Percentiles rank a stretch among this genome's conserved stretches.
Evolutionary conservation across 2,797 vertebrate genomes (phyloP).

Genomic region (Helicolenus hilgendorfi): DNA sequence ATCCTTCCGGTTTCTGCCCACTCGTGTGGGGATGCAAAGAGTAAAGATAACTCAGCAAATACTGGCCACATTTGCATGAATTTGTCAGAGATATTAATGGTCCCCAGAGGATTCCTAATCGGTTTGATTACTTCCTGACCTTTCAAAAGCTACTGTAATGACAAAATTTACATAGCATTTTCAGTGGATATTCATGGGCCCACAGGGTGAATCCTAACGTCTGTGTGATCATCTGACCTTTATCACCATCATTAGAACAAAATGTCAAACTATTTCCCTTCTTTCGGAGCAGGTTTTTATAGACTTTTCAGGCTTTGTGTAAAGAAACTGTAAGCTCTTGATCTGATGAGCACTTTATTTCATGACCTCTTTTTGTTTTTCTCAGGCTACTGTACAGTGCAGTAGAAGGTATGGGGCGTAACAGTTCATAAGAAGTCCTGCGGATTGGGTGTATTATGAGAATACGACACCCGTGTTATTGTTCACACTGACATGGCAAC

Average conservation of each 20-base stretch:
- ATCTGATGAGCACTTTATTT: neutral
- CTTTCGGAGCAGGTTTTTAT: neutral
- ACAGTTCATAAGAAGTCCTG: neutral
- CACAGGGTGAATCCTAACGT: conserved; percentile 17
- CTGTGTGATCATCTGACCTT: conserved; percentile 25
- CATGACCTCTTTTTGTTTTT: neutral
- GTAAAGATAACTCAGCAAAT: neutral
- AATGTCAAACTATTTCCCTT: neutral
- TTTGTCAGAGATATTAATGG: neutral
- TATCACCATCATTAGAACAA: neutral
- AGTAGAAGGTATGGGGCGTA: neutral
- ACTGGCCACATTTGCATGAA: neutral
- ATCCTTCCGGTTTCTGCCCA: neutral
- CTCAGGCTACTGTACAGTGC: neutral
- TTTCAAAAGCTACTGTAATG: conserved; percentile 23
- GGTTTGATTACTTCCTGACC: conserved; percentile 15
- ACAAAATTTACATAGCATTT: conserved; percentile 3
- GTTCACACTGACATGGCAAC: conserved; percentile 23
- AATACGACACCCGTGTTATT: conserved; percentile 22
- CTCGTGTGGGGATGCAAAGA: neutral
- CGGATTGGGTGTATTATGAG: conserved; percentile 4
- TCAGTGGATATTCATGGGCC: neutral
- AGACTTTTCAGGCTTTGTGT: neutral
- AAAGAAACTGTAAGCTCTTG: neutral
- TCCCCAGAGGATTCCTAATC: neutral